Evolutionary conservation across 2,113 vertebrate genomes (phyloP).

Genomic region (Callithrix jacchus): DNA sequence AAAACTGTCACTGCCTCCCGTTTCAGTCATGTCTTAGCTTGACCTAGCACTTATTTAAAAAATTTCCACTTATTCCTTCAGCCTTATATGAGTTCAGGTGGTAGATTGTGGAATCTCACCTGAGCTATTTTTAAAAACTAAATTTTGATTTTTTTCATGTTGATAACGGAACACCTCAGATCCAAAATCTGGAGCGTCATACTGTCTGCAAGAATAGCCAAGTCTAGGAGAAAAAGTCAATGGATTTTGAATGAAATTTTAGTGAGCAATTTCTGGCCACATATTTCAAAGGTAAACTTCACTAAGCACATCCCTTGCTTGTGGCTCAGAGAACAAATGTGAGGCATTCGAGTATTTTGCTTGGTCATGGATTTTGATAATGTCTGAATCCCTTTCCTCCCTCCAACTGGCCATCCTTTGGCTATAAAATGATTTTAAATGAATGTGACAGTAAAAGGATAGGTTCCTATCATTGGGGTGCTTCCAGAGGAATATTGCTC

Average conservation of each 20-base stretch:
- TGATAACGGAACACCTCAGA: not conserved
- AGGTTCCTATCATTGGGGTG: not conserved
- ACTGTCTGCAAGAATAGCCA: not conserved
- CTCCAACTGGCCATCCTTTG: not conserved
- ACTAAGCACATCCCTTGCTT: not conserved
- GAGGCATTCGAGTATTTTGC: not conserved
- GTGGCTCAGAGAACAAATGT: not conserved
- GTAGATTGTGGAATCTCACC: not conserved
- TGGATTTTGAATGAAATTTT: constrained; percentile 2
- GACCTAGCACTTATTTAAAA: not conserved
- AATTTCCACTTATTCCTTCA: not conserved
- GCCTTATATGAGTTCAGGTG: not conserved
- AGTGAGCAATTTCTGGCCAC: not conserved
- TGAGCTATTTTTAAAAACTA: not conserved
- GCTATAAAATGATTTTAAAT: not conserved
- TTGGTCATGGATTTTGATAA: not conserved
- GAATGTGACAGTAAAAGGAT: not conserved
- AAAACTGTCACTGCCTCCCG: not conserved
- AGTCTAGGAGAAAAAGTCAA: not conserved
- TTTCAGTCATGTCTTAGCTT: not conserved
- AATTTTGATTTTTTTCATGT: not conserved
- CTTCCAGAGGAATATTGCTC: not conserved
- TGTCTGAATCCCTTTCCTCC: not conserved
- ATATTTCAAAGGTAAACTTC: not conserved
- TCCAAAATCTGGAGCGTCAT: not conserved